Evolutionary conservation across 1,140 invertebrate genomes (phyloP).

Genomic region (Aplysia californica): DNA sequence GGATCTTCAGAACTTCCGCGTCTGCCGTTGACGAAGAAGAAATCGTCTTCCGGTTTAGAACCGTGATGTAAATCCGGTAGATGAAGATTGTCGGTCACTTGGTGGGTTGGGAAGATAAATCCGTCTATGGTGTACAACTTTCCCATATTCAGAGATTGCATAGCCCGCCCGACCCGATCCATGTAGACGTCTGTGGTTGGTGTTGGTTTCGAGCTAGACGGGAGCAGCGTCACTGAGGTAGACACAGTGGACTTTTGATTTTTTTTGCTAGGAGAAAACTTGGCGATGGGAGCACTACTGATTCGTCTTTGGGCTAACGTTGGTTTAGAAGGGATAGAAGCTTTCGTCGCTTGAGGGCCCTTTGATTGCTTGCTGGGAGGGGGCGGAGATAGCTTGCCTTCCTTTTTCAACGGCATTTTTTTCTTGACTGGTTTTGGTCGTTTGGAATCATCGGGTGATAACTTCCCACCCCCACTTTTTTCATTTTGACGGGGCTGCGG

Average conservation of each 20-base stretch:
- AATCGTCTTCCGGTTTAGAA: background rate
- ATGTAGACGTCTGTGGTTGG: background rate
- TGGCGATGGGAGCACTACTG: background rate
- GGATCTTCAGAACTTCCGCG: no score
- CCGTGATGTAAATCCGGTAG: background rate
- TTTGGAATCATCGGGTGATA: background rate
- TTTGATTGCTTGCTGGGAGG: background rate
- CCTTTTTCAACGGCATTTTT: background rate
- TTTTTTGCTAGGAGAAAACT: background rate
- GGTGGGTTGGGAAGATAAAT: slow-evolving; percentile 19
- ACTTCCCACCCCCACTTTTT: background rate
- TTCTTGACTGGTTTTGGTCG: background rate
- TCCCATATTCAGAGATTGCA: slow-evolving; percentile 16
- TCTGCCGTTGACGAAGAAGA: background rate
- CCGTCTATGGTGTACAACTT: slow-evolving; percentile 4
- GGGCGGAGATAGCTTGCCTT: background rate
- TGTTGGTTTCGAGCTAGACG: background rate
- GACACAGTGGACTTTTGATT: background rate
- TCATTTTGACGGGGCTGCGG: background rate
- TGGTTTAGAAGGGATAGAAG: background rate
- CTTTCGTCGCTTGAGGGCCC: background rate
- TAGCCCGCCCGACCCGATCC: background rate
- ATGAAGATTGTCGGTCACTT: background rate
- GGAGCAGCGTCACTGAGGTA: slow-evolving; percentile 6
- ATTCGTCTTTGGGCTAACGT: background rate